A percentile compares a stretch with the other conserved stretches of the same genome.
Conservation (phyloP, 1,140 invertebrate genomes). For the Kradibia gibbosae region DNA sequence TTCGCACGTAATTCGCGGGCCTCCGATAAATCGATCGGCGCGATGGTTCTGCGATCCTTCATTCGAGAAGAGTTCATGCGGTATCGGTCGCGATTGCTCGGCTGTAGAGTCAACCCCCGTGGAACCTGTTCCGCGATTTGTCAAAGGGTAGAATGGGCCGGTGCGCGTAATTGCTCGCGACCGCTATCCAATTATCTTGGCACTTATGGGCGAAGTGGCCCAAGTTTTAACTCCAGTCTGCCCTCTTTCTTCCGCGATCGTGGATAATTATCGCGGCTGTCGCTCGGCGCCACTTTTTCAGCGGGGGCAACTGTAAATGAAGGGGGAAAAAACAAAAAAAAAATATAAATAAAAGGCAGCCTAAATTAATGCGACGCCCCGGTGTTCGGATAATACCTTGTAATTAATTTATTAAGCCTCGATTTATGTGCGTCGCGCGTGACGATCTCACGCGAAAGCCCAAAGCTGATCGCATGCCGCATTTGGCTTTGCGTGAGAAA, state of each 20-base stretch:
- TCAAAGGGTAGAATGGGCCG: slow-evolving; percentile 56
- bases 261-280: slow-evolving; percentile 33
- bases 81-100: not conserved
- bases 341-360: not conserved
- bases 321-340: not conserved
- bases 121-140: slow-evolving; percentile 65
- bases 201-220: slow-evolving; percentile 61
- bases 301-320: too few species aligned
- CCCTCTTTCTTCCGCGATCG: slow-evolving; percentile 18
- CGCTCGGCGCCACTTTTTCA: not conserved
- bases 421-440: slow-evolving; percentile 58
- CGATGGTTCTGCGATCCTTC: too few species aligned
- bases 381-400: slow-evolving; percentile 39
- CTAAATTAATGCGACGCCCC: slow-evolving; percentile 19
- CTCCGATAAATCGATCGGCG: too few species aligned
- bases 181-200: slow-evolving; percentile 60
- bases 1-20: too few species aligned
- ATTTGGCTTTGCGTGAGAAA: slow-evolving; percentile 4
- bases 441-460: slow-evolving; percentile 57
- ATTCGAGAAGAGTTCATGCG: not conserved
- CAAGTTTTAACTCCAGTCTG: not conserved
- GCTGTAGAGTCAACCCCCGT: slow-evolving; percentile 50
- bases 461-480: slow-evolving; percentile 11
- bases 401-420: slow-evolving; percentile 63
- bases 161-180: slow-evolving; percentile 58